Percentiles rank a stretch among this genome's conserved stretches.
Conservation (phyloP, 2,113 vertebrate genomes). For the Istiophorus platypterus region DNA sequence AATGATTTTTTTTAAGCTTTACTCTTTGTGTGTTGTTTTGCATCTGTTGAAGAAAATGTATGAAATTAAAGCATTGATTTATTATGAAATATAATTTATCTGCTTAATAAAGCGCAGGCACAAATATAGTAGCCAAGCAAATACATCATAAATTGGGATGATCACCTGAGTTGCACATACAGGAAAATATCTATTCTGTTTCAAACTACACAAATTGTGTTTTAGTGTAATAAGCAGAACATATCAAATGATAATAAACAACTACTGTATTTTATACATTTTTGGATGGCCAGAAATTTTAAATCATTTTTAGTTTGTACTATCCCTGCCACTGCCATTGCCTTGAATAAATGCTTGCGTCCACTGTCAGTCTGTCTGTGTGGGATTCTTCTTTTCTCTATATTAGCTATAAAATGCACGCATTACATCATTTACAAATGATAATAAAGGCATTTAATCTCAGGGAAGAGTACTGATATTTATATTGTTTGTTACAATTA, state of each 20-base stretch:
- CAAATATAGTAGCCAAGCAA: conserved; percentile 6
- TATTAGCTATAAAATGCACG: background rate
- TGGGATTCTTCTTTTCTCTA: background rate
- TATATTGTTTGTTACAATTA: background rate
- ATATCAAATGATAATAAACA: conserved; percentile 26
- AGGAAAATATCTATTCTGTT: conserved; percentile 1
- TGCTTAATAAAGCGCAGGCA: conserved; percentile 27
- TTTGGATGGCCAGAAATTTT: conserved; percentile 41
- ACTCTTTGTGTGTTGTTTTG: conserved; percentile 42
- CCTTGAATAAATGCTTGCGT: conserved; percentile 76
- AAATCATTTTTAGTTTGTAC: conserved; percentile 56
- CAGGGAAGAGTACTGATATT: background rate
- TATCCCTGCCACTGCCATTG: conserved; percentile 64
- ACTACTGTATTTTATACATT: conserved; percentile 57
- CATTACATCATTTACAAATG: background rate
- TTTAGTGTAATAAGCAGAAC: conserved; percentile 24
- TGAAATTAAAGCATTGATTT: conserved; percentile 29
- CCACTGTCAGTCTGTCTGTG: conserved; percentile 13
- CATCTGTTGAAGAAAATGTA: conserved; percentile 29
- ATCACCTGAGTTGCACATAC: background rate
- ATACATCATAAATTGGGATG: background rate
- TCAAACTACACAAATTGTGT: conserved; percentile 13
- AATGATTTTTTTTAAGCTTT: conserved; percentile 33
- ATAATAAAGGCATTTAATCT: background rate
- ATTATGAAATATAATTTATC: conserved; percentile 31